These are phyloP conservation scores for Megaustenia siamemsis DNA, from an alignment of 2,888 invertebrate species.

Conservation along the genomic window DNA sequence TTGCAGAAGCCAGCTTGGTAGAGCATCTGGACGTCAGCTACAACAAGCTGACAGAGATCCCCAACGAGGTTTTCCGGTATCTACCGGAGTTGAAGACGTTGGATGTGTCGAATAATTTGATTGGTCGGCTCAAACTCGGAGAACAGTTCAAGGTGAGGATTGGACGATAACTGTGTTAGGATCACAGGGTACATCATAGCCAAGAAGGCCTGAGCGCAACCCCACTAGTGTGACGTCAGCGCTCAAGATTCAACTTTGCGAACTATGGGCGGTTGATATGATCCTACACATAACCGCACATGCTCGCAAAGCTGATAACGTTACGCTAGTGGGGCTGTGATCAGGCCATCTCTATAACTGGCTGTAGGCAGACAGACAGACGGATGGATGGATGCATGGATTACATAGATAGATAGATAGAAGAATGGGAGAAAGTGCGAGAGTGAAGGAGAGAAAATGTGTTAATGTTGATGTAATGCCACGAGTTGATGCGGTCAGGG, in stretches of 20 bases:
- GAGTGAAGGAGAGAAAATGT: not conserved
- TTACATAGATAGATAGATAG: not conserved
- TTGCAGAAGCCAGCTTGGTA: slow-evolving; percentile 60
- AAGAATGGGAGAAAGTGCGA: not conserved
- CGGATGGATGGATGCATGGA: slow-evolving; percentile 12
- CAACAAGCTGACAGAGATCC: slow-evolving; percentile 62
- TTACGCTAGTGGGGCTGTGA: no score
- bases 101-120: slow-evolving; percentile 65
- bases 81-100: slow-evolving; percentile 61
- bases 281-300: no score
- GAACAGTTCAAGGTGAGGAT: slow-evolving; percentile 62
- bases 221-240: no score
- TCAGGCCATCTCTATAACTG: no score
- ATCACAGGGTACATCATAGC: no score
- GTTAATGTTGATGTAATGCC: no score
- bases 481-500: no score
- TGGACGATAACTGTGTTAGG: no score
- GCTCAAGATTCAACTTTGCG: no score
- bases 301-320: no score
- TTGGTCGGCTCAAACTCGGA: slow-evolving; percentile 62
- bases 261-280: no score
- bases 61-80: slow-evolving; percentile 59
- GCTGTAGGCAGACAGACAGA: not conserved
- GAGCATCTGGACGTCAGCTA: slow-evolving; percentile 65
- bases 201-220: no score